These are phyloP conservation scores for Chauna torquata DNA, from an alignment of 2,113 vertebrate species.

Conservation along the genomic window DNA sequence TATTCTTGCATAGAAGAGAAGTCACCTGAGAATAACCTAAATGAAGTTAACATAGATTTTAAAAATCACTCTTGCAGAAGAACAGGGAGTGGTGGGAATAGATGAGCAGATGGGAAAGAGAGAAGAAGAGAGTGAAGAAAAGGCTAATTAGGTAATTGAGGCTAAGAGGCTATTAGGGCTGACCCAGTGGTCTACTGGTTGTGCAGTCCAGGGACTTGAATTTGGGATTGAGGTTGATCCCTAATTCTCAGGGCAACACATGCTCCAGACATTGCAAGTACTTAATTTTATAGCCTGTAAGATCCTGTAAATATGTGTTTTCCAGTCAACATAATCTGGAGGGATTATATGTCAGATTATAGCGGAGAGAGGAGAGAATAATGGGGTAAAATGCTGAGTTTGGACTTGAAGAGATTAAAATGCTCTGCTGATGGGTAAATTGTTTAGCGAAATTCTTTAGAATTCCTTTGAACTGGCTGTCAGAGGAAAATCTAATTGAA, in stretches of 20 bases:
- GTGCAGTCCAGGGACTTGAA: slow-evolving; percentile 32
- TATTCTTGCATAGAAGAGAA: slow-evolving; percentile 61
- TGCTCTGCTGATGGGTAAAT: not conserved
- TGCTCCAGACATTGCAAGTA: not conserved
- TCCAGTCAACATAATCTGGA: not conserved
- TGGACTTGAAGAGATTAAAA: not conserved
- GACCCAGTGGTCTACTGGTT: slow-evolving; percentile 59
- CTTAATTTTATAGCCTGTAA: not conserved
- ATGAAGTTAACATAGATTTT: slow-evolving; percentile 73
- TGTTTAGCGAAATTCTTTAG: not conserved
- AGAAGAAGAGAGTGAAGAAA: slow-evolving; percentile 57
- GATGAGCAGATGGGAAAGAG: slow-evolving; percentile 70
- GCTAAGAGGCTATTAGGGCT: slow-evolving; percentile 70
- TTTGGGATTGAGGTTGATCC: slow-evolving; percentile 31
- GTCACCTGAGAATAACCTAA: slow-evolving; percentile 67
- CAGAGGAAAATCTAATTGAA: not conserved
- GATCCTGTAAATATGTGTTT: not conserved
- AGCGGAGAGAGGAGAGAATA: not conserved
- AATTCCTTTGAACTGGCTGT: not conserved
- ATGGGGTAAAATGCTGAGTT: not conserved
- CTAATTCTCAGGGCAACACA: not conserved
- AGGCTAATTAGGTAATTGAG: slow-evolving; percentile 72
- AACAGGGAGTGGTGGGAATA: slow-evolving; percentile 69
- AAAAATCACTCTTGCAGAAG: slow-evolving; percentile 70
- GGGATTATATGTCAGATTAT: not conserved